Conservation (phyloP, 2,888 invertebrate genomes). For the Leptogaster cylindrica region DNA sequence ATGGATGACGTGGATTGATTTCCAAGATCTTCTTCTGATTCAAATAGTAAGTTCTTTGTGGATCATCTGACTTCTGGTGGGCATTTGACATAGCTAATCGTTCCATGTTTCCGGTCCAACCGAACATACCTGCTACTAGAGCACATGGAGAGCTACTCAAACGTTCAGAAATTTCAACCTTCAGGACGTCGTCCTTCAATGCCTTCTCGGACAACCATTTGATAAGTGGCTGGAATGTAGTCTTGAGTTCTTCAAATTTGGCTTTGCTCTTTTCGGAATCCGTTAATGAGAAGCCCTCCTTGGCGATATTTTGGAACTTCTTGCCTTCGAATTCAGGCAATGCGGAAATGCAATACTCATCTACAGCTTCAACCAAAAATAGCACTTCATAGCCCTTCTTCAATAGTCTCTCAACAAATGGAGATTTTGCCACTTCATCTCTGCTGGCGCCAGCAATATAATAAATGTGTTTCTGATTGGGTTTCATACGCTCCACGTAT, state of each 20-base stretch:
- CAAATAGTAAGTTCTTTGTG: conserved; percentile 84
- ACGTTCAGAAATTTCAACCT: conserved; percentile 85
- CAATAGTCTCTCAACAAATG: conserved; percentile 93
- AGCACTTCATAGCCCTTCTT: conserved; percentile 95
- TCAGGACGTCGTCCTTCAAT: conserved; percentile 78
- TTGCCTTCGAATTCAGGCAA: conserved; percentile 98
- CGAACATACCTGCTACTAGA: conserved; percentile 93
- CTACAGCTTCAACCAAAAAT: conserved; percentile 94
- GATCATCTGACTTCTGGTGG: conserved; percentile 93
- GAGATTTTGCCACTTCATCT: conserved; percentile 86
- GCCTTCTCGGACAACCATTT: conserved; percentile 87
- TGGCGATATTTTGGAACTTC: conserved; percentile 99
- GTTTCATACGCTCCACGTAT: conserved; percentile 94
- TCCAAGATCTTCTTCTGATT: conserved; percentile 96
- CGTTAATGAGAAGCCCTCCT: conserved; percentile 91
- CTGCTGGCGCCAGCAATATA: conserved; percentile 92
- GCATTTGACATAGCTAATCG: conserved; percentile 93
- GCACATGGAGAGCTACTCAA: conserved; percentile 93
- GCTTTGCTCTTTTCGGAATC: conserved; percentile 76
- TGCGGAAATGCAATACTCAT: conserved; percentile 96
- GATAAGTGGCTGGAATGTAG: conserved; percentile 84
- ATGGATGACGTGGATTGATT: conserved; percentile 96
- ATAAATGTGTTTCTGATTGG: conserved; percentile 92
- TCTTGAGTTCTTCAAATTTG: conserved; percentile 76
- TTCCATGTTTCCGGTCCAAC: conserved; percentile 99